A percentile compares a stretch with the other conserved stretches of the same genome.
Conservation (phyloP, 2,797 vertebrate genomes). For the Heteromormyrus szaboi region DNA sequence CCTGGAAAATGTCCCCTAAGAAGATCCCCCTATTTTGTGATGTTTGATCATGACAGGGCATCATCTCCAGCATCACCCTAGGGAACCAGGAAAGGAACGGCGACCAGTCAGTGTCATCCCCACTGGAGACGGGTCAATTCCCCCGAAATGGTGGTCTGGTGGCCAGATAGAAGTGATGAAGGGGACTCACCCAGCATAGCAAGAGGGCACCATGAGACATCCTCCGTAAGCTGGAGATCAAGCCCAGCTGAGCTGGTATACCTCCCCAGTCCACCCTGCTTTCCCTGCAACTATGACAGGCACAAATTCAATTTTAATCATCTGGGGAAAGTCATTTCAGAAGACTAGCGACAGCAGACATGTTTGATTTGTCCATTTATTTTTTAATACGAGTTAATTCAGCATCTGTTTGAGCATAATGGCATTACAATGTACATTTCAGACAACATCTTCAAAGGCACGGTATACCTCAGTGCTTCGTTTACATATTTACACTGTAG, state of each 20-base stretch:
- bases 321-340: neutral
- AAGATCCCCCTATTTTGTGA: neutral
- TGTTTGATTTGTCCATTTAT: neutral
- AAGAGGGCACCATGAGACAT: neutral
- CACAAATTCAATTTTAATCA: neutral
- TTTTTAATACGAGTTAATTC: neutral
- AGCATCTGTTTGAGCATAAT: neutral
- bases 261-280: neutral
- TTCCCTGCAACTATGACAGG: neutral
- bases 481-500: constrained; percentile 4
- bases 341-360: neutral
- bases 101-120: neutral
- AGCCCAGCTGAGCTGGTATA: neutral
- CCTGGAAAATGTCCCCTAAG: neutral
- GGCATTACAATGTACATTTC: neutral
- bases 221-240: neutral
- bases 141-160: neutral
- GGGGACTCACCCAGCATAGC: neutral
- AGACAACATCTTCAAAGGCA: neutral
- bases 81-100: neutral
- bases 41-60: neutral
- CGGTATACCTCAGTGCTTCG: neutral
- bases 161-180: neutral
- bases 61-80: neutral
- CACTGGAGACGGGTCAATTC: neutral